A percentile compares a stretch with the other conserved stretches of the same genome.
Evolutionary conservation across 1,140 invertebrate genomes (phyloP).

Genomic region (Magallana gigas): DNA sequence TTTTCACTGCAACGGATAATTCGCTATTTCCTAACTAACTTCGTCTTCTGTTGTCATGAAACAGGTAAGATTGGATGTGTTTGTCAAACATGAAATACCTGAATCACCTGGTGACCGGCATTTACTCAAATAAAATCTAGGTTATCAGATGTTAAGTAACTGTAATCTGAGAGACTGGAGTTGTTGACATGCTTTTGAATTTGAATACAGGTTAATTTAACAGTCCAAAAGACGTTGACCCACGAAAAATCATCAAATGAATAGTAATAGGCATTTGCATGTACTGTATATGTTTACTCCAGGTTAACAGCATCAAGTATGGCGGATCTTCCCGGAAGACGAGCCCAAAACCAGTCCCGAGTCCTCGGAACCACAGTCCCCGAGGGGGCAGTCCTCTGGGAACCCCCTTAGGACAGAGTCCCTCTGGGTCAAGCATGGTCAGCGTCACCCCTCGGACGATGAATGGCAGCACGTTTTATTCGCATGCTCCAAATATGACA

Average conservation of each 20-base stretch:
- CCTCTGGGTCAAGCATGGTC: constrained; percentile 65
- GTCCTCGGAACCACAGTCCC: constrained; percentile 54
- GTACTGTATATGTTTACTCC: no score
- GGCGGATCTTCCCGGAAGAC: background rate
- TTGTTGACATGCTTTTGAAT: background rate
- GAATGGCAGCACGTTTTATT: constrained; percentile 65
- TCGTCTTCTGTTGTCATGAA: background rate
- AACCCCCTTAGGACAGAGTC: constrained; percentile 46
- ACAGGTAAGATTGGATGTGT: background rate
- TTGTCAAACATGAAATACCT: background rate
- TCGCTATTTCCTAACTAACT: background rate
- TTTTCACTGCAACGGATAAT: background rate
- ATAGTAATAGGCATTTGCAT: no score
- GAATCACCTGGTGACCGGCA: background rate
- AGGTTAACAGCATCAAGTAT: constrained; percentile 4
- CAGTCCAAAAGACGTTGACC: no score
- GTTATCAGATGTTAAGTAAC: constrained; percentile 13
- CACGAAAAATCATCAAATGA: no score
- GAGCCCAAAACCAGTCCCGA: constrained; percentile 53
- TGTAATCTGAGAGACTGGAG: background rate
- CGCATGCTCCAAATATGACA: constrained; percentile 42
- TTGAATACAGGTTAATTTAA: background rate
- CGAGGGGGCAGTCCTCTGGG: constrained; percentile 15
- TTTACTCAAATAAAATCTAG: background rate
- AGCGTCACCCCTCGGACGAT: constrained; percentile 66